A percentile compares a stretch with the other conserved stretches of the same genome.
Evolutionary conservation across 2,113 vertebrate genomes (phyloP).

Genomic region (Hemibagrus wyckioides): DNA sequence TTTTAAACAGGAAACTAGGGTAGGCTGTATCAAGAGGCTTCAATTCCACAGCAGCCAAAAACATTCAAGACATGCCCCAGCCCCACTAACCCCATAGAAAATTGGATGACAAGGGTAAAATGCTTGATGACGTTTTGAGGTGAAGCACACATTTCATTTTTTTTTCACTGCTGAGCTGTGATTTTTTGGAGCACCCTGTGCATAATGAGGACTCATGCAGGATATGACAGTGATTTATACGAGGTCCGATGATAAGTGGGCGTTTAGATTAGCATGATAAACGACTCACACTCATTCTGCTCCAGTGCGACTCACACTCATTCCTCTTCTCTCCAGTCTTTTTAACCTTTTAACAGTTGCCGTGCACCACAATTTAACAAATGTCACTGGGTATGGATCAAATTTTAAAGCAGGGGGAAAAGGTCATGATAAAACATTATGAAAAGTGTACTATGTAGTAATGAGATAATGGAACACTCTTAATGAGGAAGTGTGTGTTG

Average conservation of each 20-base stretch:
- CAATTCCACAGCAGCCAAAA: not conserved
- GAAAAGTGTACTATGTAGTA: not conserved
- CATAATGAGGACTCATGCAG: constrained; percentile 59
- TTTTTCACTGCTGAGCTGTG: constrained; percentile 42
- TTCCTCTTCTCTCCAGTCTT: constrained; percentile 47
- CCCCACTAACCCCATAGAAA: not conserved
- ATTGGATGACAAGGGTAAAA: not conserved
- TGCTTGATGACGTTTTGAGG: not conserved
- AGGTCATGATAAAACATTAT: constrained; percentile 11
- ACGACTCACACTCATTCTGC: constrained; percentile 53
- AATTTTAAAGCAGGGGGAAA: not conserved
- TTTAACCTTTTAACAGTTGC: constrained; percentile 48
- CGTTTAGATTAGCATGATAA: constrained; percentile 63
- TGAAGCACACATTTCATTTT: constrained; percentile 33
- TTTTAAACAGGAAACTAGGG: not conserved
- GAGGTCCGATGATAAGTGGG: constrained; percentile 58
- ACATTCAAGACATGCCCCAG: not conserved
- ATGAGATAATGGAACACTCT: not conserved
- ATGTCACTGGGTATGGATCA: constrained; percentile 20
- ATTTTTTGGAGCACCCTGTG: constrained; percentile 32
- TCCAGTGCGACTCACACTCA: constrained; percentile 40
- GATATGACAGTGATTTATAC: constrained; percentile 65
- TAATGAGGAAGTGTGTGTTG: not conserved
- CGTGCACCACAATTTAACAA: constrained; percentile 20
- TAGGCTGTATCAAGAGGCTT: not conserved